phyloP scores from a whole-genome alignment of 1,140 invertebrate genomes.

The Zaprionus ghesquierei region DNA sequence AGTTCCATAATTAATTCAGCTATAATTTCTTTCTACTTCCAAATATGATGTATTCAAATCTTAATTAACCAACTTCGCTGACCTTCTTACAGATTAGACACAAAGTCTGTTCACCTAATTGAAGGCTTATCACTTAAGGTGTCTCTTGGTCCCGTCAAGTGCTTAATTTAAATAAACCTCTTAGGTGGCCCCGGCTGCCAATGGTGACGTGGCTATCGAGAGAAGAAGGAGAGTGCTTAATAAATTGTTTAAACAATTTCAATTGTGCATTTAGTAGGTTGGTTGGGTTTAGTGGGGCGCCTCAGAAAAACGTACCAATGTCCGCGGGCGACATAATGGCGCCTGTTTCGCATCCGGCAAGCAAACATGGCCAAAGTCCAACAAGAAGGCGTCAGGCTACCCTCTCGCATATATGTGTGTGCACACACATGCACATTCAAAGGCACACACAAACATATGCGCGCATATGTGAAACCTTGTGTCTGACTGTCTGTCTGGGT shows the following conservation, averaged over 20 bases:
- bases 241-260: constrained; percentile 33
- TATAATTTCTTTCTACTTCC: too few species aligned
- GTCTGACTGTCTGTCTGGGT: constrained; percentile 36
- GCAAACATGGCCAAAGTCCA: constrained; percentile 29
- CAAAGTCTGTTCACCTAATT: background rate
- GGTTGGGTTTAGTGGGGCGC: constrained; percentile 20
- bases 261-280: background rate
- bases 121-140: background rate
- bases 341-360: constrained; percentile 24
- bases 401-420: background rate
- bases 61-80: background rate
- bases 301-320: constrained; percentile 20
- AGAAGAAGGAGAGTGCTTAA: background rate
- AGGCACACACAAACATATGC: background rate
- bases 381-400: constrained; percentile 8
- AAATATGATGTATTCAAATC: too few species aligned
- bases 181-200: background rate
- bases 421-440: background rate
- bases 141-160: background rate
- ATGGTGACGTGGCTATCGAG: background rate
- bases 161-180: constrained; percentile 14
- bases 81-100: background rate
- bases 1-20: too few species aligned
- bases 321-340: constrained; percentile 38
- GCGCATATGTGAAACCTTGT: constrained; percentile 20